These are phyloP conservation scores for Gonioctena quinquepunctata DNA, from an alignment of 1,140 invertebrate genomes.

Conservation along the genomic window DNA sequence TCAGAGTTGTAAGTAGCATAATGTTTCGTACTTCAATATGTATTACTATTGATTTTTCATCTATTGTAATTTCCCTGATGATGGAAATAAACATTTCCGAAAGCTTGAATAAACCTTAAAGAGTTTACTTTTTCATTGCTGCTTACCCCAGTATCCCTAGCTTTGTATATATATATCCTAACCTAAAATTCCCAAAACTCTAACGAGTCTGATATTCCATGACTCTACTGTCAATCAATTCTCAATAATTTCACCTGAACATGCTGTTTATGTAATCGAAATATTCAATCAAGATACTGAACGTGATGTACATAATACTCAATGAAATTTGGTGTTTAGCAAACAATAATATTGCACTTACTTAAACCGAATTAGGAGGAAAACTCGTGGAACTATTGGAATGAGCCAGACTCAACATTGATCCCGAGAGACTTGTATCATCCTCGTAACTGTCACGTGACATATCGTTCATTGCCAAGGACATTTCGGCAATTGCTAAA, in stretches of 20 bases:
- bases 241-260: background rate
- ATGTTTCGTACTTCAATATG: too few relatives aligned
- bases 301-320: background rate
- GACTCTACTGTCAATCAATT: background rate
- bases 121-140: too few relatives aligned
- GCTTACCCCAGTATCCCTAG: too few relatives aligned
- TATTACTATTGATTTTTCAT: too few relatives aligned
- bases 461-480: conserved; percentile 86
- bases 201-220: too few relatives aligned
- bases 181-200: too few relatives aligned
- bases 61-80: too few relatives aligned
- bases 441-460: conserved; percentile 85
- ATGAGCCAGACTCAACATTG: conserved; percentile 90
- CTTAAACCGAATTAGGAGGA: conserved; percentile 76
- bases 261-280: background rate
- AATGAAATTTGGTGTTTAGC: conserved; percentile 9
- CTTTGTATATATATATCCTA: too few relatives aligned
- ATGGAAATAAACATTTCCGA: too few relatives aligned
- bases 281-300: background rate
- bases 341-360: conserved; percentile 23
- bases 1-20: too few relatives aligned
- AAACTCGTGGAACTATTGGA: conserved; percentile 91
- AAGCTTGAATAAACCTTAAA: too few relatives aligned
- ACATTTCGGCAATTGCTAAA: conserved; percentile 87
- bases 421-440: conserved; percentile 89